Percentiles rank a stretch among this genome's conserved stretches.
Conservation (phyloP, 1,140 invertebrate species). For the Chymomyza costata region DNA sequence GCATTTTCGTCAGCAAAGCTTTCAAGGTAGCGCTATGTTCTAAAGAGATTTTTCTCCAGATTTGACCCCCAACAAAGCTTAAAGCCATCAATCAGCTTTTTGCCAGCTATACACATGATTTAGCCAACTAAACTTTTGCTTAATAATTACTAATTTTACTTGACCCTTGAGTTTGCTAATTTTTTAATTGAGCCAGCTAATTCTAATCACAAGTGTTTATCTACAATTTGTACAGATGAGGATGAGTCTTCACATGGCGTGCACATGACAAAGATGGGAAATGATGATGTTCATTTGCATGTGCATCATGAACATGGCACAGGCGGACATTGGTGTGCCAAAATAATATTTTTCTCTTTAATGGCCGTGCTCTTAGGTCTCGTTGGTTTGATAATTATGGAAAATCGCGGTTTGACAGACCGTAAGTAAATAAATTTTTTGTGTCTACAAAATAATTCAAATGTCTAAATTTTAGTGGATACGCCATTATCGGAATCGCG, state of each 20-base stretch:
- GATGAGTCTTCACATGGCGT: constrained; percentile 74
- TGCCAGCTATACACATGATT: too few species aligned
- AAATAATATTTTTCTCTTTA: constrained; percentile 86
- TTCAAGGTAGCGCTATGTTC: constrained; percentile 74
- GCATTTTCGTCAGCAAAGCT: constrained; percentile 62
- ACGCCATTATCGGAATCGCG: constrained; percentile 82
- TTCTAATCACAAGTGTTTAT: constrained; percentile 20
- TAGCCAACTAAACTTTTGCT: constrained; percentile 23
- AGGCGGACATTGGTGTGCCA: constrained; percentile 87
- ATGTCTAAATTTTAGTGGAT: constrained; percentile 78
- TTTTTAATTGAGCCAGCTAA: constrained; percentile 8
- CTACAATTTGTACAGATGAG: constrained; percentile 42
- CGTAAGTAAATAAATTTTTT: constrained; percentile 77
- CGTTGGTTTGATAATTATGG: constrained; percentile 85
- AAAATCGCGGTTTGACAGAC: constrained; percentile 85
- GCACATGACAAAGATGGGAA: constrained; percentile 74
- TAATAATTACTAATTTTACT: constrained; percentile 17
- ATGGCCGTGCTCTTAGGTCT: constrained; percentile 82
- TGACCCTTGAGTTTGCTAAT: constrained; percentile 5
- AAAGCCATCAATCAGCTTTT: too few species aligned
- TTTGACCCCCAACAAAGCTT: too few species aligned
- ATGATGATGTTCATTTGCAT: constrained; percentile 81
- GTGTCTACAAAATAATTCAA: neutral
- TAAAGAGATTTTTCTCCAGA: too few species aligned
- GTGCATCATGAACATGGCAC: constrained; percentile 84